Percentiles rank a stretch among this genome's conserved stretches.
phyloP scores from a whole-genome alignment of 2,888 invertebrate species.

The Dilophus febrilis region DNA sequence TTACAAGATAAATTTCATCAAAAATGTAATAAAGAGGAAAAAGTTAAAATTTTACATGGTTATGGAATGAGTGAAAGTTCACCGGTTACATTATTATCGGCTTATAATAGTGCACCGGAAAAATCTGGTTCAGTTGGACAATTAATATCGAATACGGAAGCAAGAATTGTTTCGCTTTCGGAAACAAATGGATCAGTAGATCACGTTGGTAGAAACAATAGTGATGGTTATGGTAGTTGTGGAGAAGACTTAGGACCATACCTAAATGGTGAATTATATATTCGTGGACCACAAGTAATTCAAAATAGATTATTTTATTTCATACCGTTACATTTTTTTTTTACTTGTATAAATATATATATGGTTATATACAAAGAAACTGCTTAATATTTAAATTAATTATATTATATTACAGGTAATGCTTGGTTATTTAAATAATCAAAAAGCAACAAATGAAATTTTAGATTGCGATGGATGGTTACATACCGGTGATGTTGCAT shows the following conservation, averaged over 20 bases:
- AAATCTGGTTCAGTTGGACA: conserved; percentile 54
- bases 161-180: conserved; percentile 39
- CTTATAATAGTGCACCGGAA: conserved; percentile 36
- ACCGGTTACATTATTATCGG: conserved; percentile 44
- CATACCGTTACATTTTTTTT: too few species aligned
- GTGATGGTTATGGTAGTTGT: too few species aligned
- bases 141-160: conserved; percentile 48
- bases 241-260: conserved; percentile 40
- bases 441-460: conserved; percentile 42
- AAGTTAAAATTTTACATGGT: conserved; percentile 33
- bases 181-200: too few species aligned
- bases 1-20: conserved; percentile 43
- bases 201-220: too few species aligned
- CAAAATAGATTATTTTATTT: neutral
- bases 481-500: conserved; percentile 36
- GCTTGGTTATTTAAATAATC: conserved; percentile 55
- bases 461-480: conserved; percentile 51
- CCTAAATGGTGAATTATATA: conserved; percentile 50
- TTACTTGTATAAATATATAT: too few species aligned
- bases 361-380: too few species aligned
- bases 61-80: conserved; percentile 55
- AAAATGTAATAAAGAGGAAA: conserved; percentile 33
- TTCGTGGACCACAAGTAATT: conserved; percentile 53
- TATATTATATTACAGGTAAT: conserved; percentile 37
- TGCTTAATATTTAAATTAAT: neutral